Evolutionary conservation across 2,888 invertebrate genomes (phyloP).

Genomic region (Asteroscopus sphinx): DNA sequence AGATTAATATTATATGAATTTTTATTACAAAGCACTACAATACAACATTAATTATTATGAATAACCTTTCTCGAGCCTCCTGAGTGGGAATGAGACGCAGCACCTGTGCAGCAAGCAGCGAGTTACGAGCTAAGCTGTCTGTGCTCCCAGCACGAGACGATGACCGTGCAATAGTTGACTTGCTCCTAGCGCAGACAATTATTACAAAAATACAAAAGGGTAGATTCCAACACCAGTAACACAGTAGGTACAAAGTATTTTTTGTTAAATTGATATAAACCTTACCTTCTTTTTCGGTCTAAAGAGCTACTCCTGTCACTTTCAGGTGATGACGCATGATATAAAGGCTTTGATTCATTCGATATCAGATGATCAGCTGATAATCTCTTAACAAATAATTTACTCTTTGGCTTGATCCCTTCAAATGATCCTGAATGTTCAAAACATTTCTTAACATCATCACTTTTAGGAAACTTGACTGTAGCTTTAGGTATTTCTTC

Average conservation of each 20-base stretch:
- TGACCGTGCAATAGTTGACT: constrained; percentile 82
- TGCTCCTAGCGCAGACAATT: constrained; percentile 71
- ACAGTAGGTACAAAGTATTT: neutral
- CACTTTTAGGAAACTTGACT: constrained; percentile 81
- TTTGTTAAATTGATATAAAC: neutral
- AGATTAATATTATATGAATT: no score
- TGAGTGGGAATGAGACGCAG: constrained; percentile 95
- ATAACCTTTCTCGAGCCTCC: constrained; percentile 94
- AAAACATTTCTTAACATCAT: constrained; percentile 79
- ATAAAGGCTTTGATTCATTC: constrained; percentile 80
- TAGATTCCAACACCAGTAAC: constrained; percentile 41
- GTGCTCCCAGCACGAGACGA: constrained; percentile 87
- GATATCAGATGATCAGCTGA: constrained; percentile 87
- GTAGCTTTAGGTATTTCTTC: constrained; percentile 84
- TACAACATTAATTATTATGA: constrained; percentile 7
- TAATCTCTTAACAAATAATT: constrained; percentile 84
- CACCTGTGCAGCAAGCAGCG: constrained; percentile 94
- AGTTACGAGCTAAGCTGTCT: constrained; percentile 93
- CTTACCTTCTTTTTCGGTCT: constrained; percentile 83
- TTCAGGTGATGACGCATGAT: constrained; percentile 84
- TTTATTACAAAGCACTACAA: no score
- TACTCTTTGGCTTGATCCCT: constrained; percentile 83
- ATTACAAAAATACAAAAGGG: constrained; percentile 49
- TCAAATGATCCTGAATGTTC: constrained; percentile 87
- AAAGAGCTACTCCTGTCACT: constrained; percentile 86